phyloP scores from a whole-genome alignment of 2,888 invertebrate genomes.

The Machimus rusticus region DNA sequence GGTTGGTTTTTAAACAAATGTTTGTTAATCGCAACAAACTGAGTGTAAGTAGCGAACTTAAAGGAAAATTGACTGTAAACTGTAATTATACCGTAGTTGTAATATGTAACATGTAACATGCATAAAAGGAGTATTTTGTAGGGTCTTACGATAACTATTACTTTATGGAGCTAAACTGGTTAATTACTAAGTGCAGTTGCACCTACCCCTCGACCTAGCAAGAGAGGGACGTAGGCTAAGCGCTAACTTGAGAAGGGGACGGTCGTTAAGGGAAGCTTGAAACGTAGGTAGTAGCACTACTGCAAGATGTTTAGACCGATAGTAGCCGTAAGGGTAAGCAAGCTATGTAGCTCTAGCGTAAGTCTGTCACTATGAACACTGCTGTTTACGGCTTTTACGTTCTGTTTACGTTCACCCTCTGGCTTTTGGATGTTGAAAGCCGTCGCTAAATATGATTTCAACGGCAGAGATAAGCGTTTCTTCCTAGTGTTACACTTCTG shows the following conservation, averaged over 20 bases:
- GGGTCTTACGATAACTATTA: neutral
- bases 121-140: slow-evolving; percentile 29
- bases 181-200: neutral
- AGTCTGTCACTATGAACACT: neutral
- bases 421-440: neutral
- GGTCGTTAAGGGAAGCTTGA: neutral
- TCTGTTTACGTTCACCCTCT: neutral
- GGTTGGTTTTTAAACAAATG: neutral
- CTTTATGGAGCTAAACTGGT: neutral
- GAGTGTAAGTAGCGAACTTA: neutral
- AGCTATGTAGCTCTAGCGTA: neutral
- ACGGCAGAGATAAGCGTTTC: neutral
- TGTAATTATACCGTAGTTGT: slow-evolving; percentile 16
- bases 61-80: slow-evolving; percentile 25
- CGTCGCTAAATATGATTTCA: neutral
- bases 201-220: neutral
- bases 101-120: slow-evolving; percentile 3
- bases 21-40: neutral
- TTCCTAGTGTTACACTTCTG: neutral
- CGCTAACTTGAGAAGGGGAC: neutral
- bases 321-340: neutral
- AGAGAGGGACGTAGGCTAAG: neutral
- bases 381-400: neutral
- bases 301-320: neutral
- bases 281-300: neutral